Evolutionary conservation across 2,888 invertebrate genomes (phyloP), one percentile per base, ranked within the genome.

Genomic region (Mythimna albipuncta): DNA sequence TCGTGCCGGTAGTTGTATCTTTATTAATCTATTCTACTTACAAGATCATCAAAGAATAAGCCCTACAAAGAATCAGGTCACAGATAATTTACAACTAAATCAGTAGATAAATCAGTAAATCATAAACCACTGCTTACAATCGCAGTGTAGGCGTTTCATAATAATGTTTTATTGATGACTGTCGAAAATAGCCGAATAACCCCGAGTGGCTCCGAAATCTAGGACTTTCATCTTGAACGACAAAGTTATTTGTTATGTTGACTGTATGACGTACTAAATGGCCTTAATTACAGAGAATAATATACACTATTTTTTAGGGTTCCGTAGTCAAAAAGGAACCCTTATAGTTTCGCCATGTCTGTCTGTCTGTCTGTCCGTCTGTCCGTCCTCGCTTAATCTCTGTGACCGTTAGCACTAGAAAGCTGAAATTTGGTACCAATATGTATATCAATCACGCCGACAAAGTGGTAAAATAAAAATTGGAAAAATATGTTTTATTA

Each of bases 131-230:
- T 35, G 19, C 55, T n/a, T 57, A 69, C 16, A 57, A 64, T 67
- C 54, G 44, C 11, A 19, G 26, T 38, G 54, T 55, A 47, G n/a
- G 57, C 57, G 10, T 65, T 70, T 44, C 65, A 41, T 67, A 63
- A 64, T 80, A 73, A 82, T 78, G 82, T 78, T 70, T 78, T 82
- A 73, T 81, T 81, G 68, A 82, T 82, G 81, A 74, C 74, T 67
- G 44, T 35, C 63, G 58, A 64, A 65, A 80, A 72, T 69, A 64
- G 26, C 50, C 72, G 75, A 72, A 16, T 0, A 26, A n/a, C 13
- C 1, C 47, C 69, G 69, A 68, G 58, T 13, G 2, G 13, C 38
- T 32, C 58, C 73, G 50, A 73, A 67, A n/a, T 2, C 32, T 26
- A 10, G 54, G n/a, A 50, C 16, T 50, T 50, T 50, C 41, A 7